phyloP scores from a whole-genome alignment of 37 sponge, comb jelly and placozoan species.

The Amphimedon queenslandica region DNA sequence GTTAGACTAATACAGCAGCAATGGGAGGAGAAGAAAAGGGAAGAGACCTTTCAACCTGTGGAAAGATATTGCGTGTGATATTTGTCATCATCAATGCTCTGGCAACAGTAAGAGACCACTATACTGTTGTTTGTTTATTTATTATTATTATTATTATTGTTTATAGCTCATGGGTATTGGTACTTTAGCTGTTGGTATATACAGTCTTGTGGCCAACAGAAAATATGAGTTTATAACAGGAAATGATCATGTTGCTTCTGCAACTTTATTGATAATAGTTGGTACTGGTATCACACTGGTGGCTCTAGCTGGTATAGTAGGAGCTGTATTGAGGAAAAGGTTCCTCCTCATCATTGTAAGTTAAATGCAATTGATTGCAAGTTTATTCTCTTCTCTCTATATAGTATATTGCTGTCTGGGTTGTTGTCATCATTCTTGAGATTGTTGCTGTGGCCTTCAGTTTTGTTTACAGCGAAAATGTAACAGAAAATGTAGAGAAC shows the following conservation, averaged over 20 bases:
- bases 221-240: constrained; percentile 34
- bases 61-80: neutral
- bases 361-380: neutral
- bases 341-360: constrained; percentile 30
- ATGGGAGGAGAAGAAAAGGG: too few relatives aligned
- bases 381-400: neutral
- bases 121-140: neutral
- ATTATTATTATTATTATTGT: neutral
- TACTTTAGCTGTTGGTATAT: constrained; percentile 28
- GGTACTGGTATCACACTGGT: constrained; percentile 23
- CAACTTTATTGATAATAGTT: constrained; percentile 23
- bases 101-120: neutral
- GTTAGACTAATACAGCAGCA: too few relatives aligned
- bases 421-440: constrained; percentile 41
- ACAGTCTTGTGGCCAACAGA: constrained; percentile 10
- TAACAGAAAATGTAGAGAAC: too few relatives aligned
- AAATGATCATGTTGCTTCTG: constrained; percentile 24
- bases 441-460: constrained; percentile 41
- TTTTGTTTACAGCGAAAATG: neutral
- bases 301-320: constrained; percentile 8
- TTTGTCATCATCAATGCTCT: neutral
- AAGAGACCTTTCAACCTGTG: neutral
- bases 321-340: constrained; percentile 11
- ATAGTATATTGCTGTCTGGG: constrained; percentile 29
- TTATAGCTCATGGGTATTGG: constrained; percentile 42